Evolutionary conservation across 2,888 invertebrate species (phyloP).

Genomic region (Drosophila cracens): DNA sequence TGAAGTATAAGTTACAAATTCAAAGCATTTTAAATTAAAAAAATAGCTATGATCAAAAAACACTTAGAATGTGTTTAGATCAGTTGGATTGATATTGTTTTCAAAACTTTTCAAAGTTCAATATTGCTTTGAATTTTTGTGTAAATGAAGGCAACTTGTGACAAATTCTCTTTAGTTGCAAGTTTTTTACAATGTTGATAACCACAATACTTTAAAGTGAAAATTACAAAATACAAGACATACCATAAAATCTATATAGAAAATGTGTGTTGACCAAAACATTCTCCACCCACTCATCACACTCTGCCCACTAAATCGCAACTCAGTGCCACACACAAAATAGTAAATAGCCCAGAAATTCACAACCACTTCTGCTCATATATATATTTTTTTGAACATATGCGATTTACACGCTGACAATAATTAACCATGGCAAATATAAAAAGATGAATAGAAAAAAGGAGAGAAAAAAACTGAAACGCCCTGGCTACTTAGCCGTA

Average conservation of each 20-base stretch:
- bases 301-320: conserved; percentile 7
- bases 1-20: background rate
- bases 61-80: background rate
- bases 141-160: rapidly evolving
- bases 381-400: conserved; percentile 64
- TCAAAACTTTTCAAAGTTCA: background rate
- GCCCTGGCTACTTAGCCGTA: conserved; percentile 49
- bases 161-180: background rate
- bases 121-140: background rate
- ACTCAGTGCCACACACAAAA: conserved; percentile 2
- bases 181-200: background rate
- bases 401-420: conserved; percentile 65
- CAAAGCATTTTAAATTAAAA: no score
- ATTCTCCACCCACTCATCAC: background rate
- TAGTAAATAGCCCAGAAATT: conserved; percentile 10
- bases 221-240: background rate
- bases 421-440: conserved; percentile 66
- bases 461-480: conserved; percentile 29
- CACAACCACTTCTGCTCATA: conserved; percentile 29
- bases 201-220: background rate
- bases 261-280: background rate
- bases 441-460: conserved; percentile 34
- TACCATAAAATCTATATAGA: background rate
- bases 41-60: background rate
- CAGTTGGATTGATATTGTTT: background rate